Percentiles rank a stretch among this genome's conserved stretches.
Evolutionary conservation across 2,113 vertebrate genomes (phyloP).

Genomic region (Columba janthina): DNA sequence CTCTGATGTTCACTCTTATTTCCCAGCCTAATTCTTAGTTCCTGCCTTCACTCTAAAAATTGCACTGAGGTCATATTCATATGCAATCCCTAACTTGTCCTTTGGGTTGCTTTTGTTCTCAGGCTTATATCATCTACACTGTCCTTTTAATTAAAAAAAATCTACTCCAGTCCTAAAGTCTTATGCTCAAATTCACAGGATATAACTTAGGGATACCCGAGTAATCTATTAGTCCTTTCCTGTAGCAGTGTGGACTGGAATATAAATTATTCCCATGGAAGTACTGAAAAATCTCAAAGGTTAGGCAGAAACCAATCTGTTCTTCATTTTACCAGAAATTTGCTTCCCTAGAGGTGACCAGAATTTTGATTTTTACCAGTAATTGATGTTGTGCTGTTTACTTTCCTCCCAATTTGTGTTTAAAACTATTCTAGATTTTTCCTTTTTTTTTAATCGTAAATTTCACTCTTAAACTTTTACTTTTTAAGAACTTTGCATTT

Average conservation of each 20-base stretch:
- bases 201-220: neutral
- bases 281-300: constrained; percentile 22
- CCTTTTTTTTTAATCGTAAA: neutral
- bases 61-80: neutral
- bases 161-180: neutral
- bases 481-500: neutral
- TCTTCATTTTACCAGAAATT: constrained; percentile 8
- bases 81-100: neutral
- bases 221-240: neutral
- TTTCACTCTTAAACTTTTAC: neutral
- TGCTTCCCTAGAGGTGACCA: neutral
- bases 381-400: neutral
- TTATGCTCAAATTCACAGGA: constrained; percentile 20
- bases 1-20: neutral
- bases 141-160: neutral
- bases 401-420: neutral
- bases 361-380: neutral
- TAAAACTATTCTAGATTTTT: neutral
- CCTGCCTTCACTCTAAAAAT: neutral
- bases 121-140: neutral
- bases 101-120: neutral
- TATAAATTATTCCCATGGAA: neutral
- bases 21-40: neutral
- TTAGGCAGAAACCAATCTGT: neutral
- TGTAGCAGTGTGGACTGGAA: neutral